Evolutionary conservation across 2,113 vertebrate species (phyloP).

Genomic region (Clarias magur): DNA sequence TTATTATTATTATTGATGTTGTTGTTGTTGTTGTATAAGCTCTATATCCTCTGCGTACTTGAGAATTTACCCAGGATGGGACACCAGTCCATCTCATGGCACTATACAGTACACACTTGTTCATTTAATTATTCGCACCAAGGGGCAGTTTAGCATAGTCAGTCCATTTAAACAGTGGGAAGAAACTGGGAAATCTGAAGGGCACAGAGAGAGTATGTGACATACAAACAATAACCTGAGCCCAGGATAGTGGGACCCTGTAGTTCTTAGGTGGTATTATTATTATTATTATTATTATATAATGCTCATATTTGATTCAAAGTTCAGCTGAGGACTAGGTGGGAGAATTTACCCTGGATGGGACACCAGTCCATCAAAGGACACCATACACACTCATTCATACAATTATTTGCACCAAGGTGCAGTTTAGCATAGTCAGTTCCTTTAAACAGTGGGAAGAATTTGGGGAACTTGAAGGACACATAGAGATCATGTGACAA

Average conservation of each 20-base stretch:
- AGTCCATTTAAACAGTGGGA: not conserved
- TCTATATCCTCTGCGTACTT: not conserved
- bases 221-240: not conserved
- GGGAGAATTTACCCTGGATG: not conserved
- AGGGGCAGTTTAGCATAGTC: not conserved
- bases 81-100: not conserved
- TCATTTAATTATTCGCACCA: not conserved
- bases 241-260: not conserved
- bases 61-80: not conserved
- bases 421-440: not conserved
- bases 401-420: no score
- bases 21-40: no score
- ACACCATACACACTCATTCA: not conserved
- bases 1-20: not conserved
- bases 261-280: not conserved
- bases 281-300: not conserved
- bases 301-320: not conserved
- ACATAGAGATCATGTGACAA: no score
- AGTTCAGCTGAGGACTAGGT: not conserved
- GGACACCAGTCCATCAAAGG: not conserved
- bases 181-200: not conserved
- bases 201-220: no score
- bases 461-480: not conserved
- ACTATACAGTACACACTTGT: not conserved
- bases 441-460: not conserved